Percentiles rank a stretch among this genome's conserved stretches.
phyloP scores from a whole-genome alignment of 2,113 vertebrate species.

The Brienomyrus longianalis region DNA sequence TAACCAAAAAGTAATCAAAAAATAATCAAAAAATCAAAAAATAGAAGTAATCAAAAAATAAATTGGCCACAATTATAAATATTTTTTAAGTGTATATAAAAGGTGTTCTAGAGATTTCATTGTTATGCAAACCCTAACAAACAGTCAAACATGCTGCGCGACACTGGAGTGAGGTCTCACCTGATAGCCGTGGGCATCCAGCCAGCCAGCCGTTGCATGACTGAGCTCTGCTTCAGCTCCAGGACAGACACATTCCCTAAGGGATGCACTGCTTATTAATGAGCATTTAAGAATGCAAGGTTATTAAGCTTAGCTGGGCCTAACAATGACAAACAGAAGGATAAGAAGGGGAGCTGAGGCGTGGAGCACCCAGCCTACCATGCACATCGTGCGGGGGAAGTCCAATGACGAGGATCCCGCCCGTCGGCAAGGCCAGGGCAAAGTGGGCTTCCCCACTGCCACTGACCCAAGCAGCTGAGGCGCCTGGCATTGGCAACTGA shows the following conservation, averaged over 20 bases:
- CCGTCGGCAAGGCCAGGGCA: constrained; percentile 69
- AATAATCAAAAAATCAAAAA: neutral
- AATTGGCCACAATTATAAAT: neutral
- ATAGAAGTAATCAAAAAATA: neutral
- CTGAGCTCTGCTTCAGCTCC: constrained; percentile 84
- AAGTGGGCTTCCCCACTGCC: constrained; percentile 78
- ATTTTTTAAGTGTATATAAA: neutral
- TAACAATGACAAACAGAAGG: neutral
- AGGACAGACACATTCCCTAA: constrained; percentile 61
- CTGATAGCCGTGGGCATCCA: constrained; percentile 91
- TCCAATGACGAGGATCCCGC: constrained; percentile 78
- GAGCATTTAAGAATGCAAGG: neutral
- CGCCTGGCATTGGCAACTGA: constrained; percentile 47
- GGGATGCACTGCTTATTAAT: neutral
- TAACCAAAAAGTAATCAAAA: neutral
- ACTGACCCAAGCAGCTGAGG: constrained; percentile 74
- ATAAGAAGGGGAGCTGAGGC: neutral
- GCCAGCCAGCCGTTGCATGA: constrained; percentile 78
- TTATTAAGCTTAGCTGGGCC: neutral
- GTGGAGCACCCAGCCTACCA: constrained; percentile 53
- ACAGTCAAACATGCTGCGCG: neutral
- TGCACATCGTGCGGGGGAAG: constrained; percentile 66
- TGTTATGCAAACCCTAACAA: neutral
- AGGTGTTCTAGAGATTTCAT: neutral
- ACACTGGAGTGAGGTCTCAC: constrained; percentile 31